Conservation (phyloP, 1,140 invertebrate genomes). For the Bombus terrestris region DNA sequence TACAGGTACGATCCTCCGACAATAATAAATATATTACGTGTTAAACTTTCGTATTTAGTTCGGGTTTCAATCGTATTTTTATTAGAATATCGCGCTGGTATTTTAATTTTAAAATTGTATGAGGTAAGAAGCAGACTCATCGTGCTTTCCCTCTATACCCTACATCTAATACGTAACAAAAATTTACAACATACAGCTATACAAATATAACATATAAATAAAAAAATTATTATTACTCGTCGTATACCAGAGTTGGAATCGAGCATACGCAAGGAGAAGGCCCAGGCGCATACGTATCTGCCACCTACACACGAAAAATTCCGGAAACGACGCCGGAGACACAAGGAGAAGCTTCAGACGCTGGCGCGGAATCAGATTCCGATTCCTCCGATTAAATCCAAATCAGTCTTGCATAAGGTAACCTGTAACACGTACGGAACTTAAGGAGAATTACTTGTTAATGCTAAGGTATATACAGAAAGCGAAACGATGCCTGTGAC, state of each 20-base stretch:
- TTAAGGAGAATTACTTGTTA: conserved; percentile 29
- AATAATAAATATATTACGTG: no score
- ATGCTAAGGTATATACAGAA: conserved; percentile 55
- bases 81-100: no score
- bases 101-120: no score
- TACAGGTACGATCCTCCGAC: conserved; percentile 86
- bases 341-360: conserved; percentile 66
- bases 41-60: no score
- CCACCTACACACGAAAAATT: conserved; percentile 84
- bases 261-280: conserved; percentile 91
- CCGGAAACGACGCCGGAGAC: conserved; percentile 64
- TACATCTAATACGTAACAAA: no score
- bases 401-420: conserved; percentile 22
- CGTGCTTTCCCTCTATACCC: no score
- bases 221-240: not conserved
- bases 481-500: conserved; percentile 52
- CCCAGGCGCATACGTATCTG: conserved; percentile 89
- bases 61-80: no score
- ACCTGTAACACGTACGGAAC: conserved; percentile 19
- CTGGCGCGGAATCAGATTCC: conserved; percentile 74
- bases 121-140: no score
- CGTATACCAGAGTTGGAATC: conserved; percentile 88
- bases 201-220: not conserved
- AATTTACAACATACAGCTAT: no score
- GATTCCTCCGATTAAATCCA: conserved; percentile 76